Evolutionary conservation across 2,797 vertebrate species (phyloP), one percentile per base, ranked within the genome.

Genomic region (Phalanger gymnotis): DNA sequence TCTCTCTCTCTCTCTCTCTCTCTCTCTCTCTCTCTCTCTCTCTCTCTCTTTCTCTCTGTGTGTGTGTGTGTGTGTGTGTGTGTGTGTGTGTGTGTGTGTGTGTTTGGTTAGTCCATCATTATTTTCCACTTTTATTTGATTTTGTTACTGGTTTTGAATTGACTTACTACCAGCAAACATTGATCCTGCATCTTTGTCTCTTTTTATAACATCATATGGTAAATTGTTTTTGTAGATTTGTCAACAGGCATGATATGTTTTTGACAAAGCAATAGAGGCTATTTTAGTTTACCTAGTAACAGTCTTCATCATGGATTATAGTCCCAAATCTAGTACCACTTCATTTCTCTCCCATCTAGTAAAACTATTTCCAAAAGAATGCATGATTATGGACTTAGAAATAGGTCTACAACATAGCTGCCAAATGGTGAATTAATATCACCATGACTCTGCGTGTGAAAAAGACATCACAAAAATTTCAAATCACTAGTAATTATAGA

Each of bases 81-180:
- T 55, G 22, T 6, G 54, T 55, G 54, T 25, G 19, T 25, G 22
- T 55, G 1, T 55, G 54, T 25, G 12, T 22, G 27, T 57, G 56
- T 28, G 27, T 57, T 7, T 57, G 31, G 34, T 16, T 66, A 73
- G 66, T 22, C 2, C n/a, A 40, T 40, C 66, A 40, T 73, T 40
- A 40, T 40, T 73, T 7, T 22, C n/a, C 66, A 73, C 6, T 40
- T 40, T 31, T 31, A 14, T 34, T 40, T 19, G 40, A 40, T 22
- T 73, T 81, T 94, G 57, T 55, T 87, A 51, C 34, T 93, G 61
- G 93, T 47, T 97, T 95, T 92, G 10, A 93, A 91, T 94, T 87
- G 47, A 93, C 90, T 95, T 22, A n/a, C 25, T 5, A 16, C 31
- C 61, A 66, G 61, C 31, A 66, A n/a, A 66, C 28, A 73, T 40